These are phyloP conservation scores for Malthinus flaveolus DNA, from an alignment of 2,888 invertebrate species.

Conservation along the genomic window DNA sequence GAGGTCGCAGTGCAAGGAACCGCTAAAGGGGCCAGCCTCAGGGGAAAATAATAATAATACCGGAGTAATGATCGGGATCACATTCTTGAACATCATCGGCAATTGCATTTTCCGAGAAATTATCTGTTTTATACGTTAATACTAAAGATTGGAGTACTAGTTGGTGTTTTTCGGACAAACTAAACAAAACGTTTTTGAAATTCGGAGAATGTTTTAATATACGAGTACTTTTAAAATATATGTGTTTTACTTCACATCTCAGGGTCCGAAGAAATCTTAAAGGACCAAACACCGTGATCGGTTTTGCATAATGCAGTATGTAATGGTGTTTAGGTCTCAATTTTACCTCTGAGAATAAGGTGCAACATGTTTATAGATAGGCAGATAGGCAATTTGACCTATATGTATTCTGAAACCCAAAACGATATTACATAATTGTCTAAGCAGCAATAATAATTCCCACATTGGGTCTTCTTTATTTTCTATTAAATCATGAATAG, in stretches of 20 bases:
- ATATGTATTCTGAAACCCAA: slow-evolving; percentile 29
- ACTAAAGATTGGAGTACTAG: slow-evolving; percentile 12
- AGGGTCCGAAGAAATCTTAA: slow-evolving; percentile 7
- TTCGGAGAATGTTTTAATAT: slow-evolving; percentile 19
- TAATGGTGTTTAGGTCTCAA: slow-evolving; percentile 36
- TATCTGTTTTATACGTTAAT: not conserved
- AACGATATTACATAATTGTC: not conserved
- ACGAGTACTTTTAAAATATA: slow-evolving; percentile 28
- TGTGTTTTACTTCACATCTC: slow-evolving; percentile 34
- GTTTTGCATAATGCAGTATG: slow-evolving; percentile 33
- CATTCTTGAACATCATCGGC: not conserved
- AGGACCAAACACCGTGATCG: slow-evolving; percentile 33
- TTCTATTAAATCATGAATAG: not conserved
- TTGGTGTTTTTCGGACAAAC: slow-evolving; percentile 26
- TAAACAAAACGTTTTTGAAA: slow-evolving; percentile 24
- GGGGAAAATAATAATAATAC: not conserved
- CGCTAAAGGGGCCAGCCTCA: too few relatives aligned
- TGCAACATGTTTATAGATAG: slow-evolving; percentile 10
- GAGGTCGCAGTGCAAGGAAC: too few relatives aligned
- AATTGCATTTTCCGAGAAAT: slow-evolving; percentile 1
- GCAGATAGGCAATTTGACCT: slow-evolving; percentile 31
- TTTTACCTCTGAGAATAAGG: slow-evolving; percentile 17
- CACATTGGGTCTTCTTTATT: not conserved
- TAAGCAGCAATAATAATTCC: not conserved
- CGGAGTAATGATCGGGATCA: not conserved